A percentile compares a stretch with the other conserved stretches of the same genome.
phyloP scores from a whole-genome alignment of 1,140 invertebrate genomes.

The Diplogasteroides magnus region DNA sequence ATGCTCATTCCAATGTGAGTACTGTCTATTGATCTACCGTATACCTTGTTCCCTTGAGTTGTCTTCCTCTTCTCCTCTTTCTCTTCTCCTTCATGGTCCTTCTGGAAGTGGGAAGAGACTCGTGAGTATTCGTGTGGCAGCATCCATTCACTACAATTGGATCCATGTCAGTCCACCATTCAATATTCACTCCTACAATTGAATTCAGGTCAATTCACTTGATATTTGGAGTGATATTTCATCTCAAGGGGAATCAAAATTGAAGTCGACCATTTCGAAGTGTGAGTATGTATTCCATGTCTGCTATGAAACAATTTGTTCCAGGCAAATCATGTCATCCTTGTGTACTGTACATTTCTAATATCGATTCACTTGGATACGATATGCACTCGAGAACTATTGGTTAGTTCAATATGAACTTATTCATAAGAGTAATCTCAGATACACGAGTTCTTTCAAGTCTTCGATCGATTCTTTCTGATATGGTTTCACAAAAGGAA shows the following conservation, averaged over 20 bases:
- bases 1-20: conserved; percentile 2
- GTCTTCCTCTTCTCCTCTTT: conserved; percentile 11
- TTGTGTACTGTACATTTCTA: conserved; percentile 16
- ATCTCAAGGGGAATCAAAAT: conserved; percentile 19
- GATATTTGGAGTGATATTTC: conserved; percentile 29
- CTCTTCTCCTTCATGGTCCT: conserved; percentile 21
- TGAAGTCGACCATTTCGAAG: conserved; percentile 15
- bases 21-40: too few species aligned
- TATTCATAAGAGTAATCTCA: conserved; percentile 10
- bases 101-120: conserved; percentile 31
- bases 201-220: conserved; percentile 17
- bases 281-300: conserved; percentile 8
- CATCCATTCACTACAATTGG: conserved; percentile 16
- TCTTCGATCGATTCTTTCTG: conserved; percentile 7
- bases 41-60: too few species aligned
- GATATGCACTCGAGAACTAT: conserved; percentile 19
- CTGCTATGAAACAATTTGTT: conserved; percentile 1
- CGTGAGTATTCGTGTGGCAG: conserved; percentile 8
- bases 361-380: conserved; percentile 19
- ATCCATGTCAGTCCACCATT: not conserved
- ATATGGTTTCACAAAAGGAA: not conserved
- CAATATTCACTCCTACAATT: too few species aligned
- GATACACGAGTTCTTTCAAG: conserved; percentile 21
- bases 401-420: conserved; percentile 1
- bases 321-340: conserved; percentile 8